Base-by-base conservation (phyloP, 2,888 invertebrate genomes). In the Hypercompe scribonia region DNA sequence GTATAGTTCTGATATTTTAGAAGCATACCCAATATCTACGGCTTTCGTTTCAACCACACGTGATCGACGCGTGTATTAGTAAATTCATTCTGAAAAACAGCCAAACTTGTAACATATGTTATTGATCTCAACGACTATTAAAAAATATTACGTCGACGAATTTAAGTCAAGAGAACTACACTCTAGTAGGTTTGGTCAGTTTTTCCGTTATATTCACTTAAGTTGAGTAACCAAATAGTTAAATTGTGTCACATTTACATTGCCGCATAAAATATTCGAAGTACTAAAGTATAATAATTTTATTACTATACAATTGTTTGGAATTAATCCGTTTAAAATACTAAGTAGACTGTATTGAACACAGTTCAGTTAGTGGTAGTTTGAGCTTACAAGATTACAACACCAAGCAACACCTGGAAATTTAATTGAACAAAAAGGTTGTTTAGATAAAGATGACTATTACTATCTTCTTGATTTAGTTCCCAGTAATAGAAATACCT, bases 301-400 rank as follows among this genome's bases (percentile, higher is more conserved):
- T 68, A 68, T 61, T 61, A 24, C 65, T 58, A 77, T 78, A 71
- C 54, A 81, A 73, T 71, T 72, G 75, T 75, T 66, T 33, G 65
- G 68, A 77, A 83, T 83, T 77, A 81, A 78, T 78, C 79, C 75
- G 76, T 84, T 82, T 68, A 71, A 78, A 79, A 74, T 80, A 78
- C 70, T 82, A 61, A 72, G 75, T 71, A 66, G 75, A 73, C 77
- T 77, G 70, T 71, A 72, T 70, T 24, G 70, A 82, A 77, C 69
- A n/a, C n/a, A 10, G 11, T n/a, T 54, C n/a, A 54, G 2, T 73
- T 78, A 46, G 82, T 80, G 74, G 81, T 77, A 72, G 75, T 75
- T 77, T 71, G 74, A 70, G 80, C 70, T 64, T 13, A 67, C 63
- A 64, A 33, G 64, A 63, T 82, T 84, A 71, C 84, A 73, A 74